Base-by-base conservation (phyloP, 92 coral and sea anemone species). In the Ricordea florida region DNA sequence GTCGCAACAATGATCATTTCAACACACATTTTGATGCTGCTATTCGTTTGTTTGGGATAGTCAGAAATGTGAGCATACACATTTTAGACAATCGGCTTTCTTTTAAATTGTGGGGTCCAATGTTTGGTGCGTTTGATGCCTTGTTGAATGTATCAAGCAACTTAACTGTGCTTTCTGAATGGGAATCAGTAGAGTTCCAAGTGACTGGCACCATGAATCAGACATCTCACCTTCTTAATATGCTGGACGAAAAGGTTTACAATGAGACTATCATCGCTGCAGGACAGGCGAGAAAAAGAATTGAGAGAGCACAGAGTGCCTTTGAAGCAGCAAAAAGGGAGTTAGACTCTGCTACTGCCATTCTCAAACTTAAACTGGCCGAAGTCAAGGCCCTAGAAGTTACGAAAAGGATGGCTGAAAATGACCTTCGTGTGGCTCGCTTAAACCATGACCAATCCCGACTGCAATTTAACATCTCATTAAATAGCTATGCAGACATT, bases 141-240 rank as follows among this genome's bases (percentile, higher is more conserved):
- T 21, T 52, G 6, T 63, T 78, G 53, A 56, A 56, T 43, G 72
- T 66, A 15, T 36, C 36, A 28, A 76, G 76, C 17, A 14, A 43
- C 48, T 1, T 78, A 8, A 46, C 24, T 9, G 57, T 50, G 52
- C 26, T 64, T 2, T 57, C 18, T 26, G 61, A 53, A 2, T 78
- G 84, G 84, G 48, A 78, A 10, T 56, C 84, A 6, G 1, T 78
- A 23, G 49, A 53, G 50, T 55, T 40, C 44, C 25, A 47, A 28
- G 41, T 78, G 42, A 50, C 30, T 18, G 84, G 84, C 13, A 32
- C 38, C 22, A 78, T 66, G 76, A 78, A 53, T 22, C 41, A 55
- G 13, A 38, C 84, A 17, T 78, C 84, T 15, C 67, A 15, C 29
- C 35, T 78, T n/a, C 48, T 62, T 10, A 20, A 21, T 7, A 24